Evolutionary conservation across 2,797 vertebrate genomes (phyloP), one percentile per base, ranked within the genome.

Genomic region (Sitta carolinensis): DNA sequence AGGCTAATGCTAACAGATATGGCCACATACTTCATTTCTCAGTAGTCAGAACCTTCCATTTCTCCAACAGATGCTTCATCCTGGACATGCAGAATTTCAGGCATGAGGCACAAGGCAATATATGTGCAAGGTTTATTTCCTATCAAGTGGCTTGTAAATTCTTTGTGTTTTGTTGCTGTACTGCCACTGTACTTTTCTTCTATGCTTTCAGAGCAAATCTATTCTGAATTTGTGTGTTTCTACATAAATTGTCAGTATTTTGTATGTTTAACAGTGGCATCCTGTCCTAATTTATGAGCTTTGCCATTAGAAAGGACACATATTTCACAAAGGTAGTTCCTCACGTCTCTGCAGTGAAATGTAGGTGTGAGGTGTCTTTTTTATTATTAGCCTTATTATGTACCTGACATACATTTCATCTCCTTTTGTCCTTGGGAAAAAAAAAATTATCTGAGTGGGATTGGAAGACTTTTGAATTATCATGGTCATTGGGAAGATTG

Each of bases 401-500:
- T 97, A 97, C 95, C 92, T 98, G 97, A 97, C 97, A 97, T 98
- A 98, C 95, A 97, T 98, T 98, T 98, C 95, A 97, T 98, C 98
- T 98, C 97, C 97, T 97, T 98, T 98, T 98, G 98, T 99, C 98
- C 98, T 99, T 98, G 98, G 97, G 97, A 98, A 97, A 97, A 97
- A 97, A 97, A 97, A 97, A 97, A 97, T 96, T 97, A 69, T 97
- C 97, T 98, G 97, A 97, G 95, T 97, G 95, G 97, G 97, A 98
- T 97, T 98, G 97, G 98, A 98, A 98, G 97, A 97, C 97, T 98
- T 98, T 98, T 98, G 98, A 98, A 98, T 98, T 98, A 98, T 98
- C 97, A 89, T 97, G 92, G 95, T 97, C 97, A 97, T 83, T 96
- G 97, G 97, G 97, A 98, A 98, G 98, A 98, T 97, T 98, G 98